Base-by-base conservation (phyloP, 53 echinoderm and acorn worm genomes). In the Echinarachnius parma region DNA sequence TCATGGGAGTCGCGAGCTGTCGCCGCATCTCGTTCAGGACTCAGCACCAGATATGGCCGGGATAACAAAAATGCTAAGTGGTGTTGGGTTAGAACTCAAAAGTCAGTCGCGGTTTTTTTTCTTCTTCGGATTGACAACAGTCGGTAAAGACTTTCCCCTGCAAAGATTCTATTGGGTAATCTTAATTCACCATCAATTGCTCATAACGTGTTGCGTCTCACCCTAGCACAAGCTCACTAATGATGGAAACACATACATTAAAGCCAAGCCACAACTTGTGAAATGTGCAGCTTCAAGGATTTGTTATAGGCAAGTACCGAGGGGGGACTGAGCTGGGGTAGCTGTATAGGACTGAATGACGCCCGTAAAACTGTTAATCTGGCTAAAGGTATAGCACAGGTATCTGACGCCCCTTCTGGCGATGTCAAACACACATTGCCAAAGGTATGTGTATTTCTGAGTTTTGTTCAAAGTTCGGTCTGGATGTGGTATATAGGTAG, bases 1-100 rank as follows among this genome's bases (percentile, higher is more conserved):
- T 72, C 74, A n/a, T 57, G 74, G 74, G 74, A 72, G 56, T 24
- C 10, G 74, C 74, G 57, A 58, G 55, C 74, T 72, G 74, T 39
- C 39, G 42, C 56, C 28, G 24, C 74, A 72, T 72, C 56, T 19
- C 52, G 50, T 19, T 49, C 7, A 39, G 39, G 7, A 13, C 46
- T 46, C 29, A 29, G 44, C 46, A 9, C 34, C 33, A 14, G 69
- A 69, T 52, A 69, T 53, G 34, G 24, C 20, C 25, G 50, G 74
- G 39, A 26, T 28, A 58, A 58, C 39, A 35, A 56, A 72, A 63
- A n/a, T n/a, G n/a, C n/a, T n/a, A 72, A 72, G 56, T 72, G 56
- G 74, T 42, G 42, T 35, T 42, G 74, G 70, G 55, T 56, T 55
- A 56, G 57, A 56, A n/a, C n/a, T n/a, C n/a, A n/a, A n/a, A n/a